Evolutionary conservation across 2,888 invertebrate species (phyloP), one percentile per base, ranked within the genome.

Genomic region (Euzetes globulus): DNA sequence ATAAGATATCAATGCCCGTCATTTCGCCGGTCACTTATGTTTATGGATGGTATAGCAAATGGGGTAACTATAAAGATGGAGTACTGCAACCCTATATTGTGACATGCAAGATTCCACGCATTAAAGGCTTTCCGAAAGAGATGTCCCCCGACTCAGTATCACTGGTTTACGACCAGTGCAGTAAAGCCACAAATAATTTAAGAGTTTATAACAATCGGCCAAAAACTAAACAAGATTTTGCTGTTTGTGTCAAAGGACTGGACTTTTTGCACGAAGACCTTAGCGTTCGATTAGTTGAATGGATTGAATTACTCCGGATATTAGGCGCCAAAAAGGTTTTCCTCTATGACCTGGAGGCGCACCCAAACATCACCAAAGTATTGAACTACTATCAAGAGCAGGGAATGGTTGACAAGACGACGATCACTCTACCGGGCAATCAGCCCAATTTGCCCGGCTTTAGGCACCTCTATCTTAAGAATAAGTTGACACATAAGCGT

Each of bases 241-340:
- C 93, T 1, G 93, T 94, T 2, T 94, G 94, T 82, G 94, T 94
- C 27, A 94, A 94, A 83, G 95, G 96, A 0, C 85, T 97, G 73
- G 94, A 95, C 83, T 96, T 95, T 81, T 86, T 92, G 2, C 91
- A 94, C 83, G 92, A 93, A 81, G 95, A 96, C 83, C 84, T 94
- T 1, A 93, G 93, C 1, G 91, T 92, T 19, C 87, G 93, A 3
- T 85, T 96, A 29, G 89, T 95, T 70, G 96, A 97, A 83, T 97
- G 96, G 96, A 90, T 96, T 80, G 95, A 96, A 82, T 85, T 94
- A 77, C 85, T 95, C 45, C 88, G 88, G 37, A 85, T 93, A 50
- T 85, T 96, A 70, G 96, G 96, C 4, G 95, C 94, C 0, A 91
- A 93, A 80, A 93, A 93, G 82, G 88, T 95, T 45, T 94, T 90